These are phyloP conservation scores for Epizoanthus rinbou DNA, from an alignment of 92 coral and sea anemone species.

Conservation along the genomic window DNA sequence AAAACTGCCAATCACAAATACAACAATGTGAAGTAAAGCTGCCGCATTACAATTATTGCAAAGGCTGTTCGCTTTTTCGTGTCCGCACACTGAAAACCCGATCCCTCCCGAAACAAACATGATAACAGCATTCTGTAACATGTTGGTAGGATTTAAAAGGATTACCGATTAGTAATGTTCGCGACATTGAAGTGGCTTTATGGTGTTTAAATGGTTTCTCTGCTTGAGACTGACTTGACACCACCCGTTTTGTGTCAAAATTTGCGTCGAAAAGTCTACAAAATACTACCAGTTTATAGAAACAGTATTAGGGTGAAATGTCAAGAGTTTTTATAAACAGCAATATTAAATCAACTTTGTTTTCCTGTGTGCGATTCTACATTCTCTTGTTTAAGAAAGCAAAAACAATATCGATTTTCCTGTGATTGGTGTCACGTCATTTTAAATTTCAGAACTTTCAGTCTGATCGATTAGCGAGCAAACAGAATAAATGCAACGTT, in stretches of 20 bases:
- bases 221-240: background rate
- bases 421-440: background rate
- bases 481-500: background rate
- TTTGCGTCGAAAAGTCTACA: background rate
- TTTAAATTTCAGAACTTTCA: background rate
- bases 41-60: constrained; percentile 3
- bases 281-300: background rate
- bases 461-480: constrained; percentile 29
- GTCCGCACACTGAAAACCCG: background rate
- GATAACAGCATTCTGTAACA: constrained; percentile 3
- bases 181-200: constrained; percentile 9
- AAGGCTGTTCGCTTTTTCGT: background rate
- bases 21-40: constrained; percentile 24
- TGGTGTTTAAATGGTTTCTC: background rate
- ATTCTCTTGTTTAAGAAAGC: background rate
- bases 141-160: constrained; percentile 13
- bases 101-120: background rate
- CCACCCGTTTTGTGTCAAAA: background rate
- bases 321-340: constrained; percentile 25
- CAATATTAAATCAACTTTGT: background rate
- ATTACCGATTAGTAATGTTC: constrained; percentile 3
- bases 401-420: background rate
- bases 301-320: constrained; percentile 1
- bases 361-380: background rate
- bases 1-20: constrained; percentile 26